Base-by-base conservation (phyloP, 2,888 invertebrate species). In the Chrysina gloriosa region DNA sequence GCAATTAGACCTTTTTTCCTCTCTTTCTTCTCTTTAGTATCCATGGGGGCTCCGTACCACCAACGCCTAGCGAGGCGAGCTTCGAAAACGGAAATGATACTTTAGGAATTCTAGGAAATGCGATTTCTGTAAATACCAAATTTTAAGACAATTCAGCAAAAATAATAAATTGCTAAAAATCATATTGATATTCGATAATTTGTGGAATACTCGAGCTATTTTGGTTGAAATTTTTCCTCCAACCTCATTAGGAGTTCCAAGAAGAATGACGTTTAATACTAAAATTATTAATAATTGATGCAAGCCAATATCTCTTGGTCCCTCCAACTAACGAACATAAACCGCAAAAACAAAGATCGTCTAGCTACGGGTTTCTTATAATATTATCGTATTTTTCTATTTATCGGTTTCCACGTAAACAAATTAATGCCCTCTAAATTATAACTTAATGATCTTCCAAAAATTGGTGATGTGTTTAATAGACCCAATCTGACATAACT, bases 1-100 rank as follows among this genome's bases (percentile, higher is more conserved):
- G 50, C 64, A 50, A 64, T 52, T 64, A 52, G 64, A 64, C 64
- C 64, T 48, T 64, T 48, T 64, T 64, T 50, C 36, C 23, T 45
- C 19, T 39, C 16, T 23, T 25, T 56, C 36, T 56, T 11, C 11
- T 7, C 3, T 1, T 31, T 14, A 7, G 11, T 19, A 9, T 58
- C 23, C 23, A 3, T 21, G 16, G 5, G 16, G 9, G 9, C n/a
- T 27, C 27, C 25, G 27, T 42, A 16, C 3, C 42, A 61, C 21
- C 58, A 42, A 61, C 9, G 25, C 11, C 5, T n/a, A 23, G 14
- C 9, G 25, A 25, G 11, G 25, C n/a, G 23, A 39, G 16, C 11
- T 39, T 14, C 9, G 11, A 39, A 39, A 39, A 16, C 39, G 39
- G 39, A 39, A 39, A 39, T 39, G 39, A 39, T 39, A 39, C n/a